Conservation (phyloP, 2,888 invertebrate genomes). For the Ctenicera cuprea region DNA sequence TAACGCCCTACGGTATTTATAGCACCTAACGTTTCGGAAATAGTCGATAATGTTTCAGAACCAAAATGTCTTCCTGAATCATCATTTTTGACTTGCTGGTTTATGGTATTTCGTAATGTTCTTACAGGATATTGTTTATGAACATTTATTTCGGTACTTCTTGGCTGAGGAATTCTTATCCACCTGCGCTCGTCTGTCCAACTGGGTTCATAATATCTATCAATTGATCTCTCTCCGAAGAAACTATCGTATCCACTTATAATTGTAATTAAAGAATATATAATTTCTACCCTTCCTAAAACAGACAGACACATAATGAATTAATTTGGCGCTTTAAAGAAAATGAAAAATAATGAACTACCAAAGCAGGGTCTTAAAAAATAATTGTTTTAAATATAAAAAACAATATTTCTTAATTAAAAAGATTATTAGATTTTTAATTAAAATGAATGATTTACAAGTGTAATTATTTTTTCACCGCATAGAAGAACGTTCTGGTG, state of each 20-base stretch:
- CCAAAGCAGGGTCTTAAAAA: no score
- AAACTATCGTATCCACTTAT: conserved; percentile 25
- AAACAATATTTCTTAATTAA: no score
- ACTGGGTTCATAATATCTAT: conserved; percentile 30
- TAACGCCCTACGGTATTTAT: conserved; percentile 91
- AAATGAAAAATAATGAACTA: no score
- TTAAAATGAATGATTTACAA: no score
- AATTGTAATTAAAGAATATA: conserved; percentile 14
- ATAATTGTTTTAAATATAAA: no score
- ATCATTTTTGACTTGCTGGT: conserved; percentile 46
- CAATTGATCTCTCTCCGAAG: conserved; percentile 11
- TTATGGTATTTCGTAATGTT: background rate
- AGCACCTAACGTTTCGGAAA: conserved; percentile 83
- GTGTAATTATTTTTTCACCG: no score
- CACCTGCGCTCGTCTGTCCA: conserved; percentile 59
- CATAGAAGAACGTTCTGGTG: no score
- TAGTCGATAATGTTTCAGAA: conserved; percentile 72
- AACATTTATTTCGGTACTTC: conserved; percentile 47
- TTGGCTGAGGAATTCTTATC: conserved; percentile 62
- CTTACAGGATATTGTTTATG: background rate
- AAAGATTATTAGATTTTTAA: no score
- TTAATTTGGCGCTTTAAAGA: no score
- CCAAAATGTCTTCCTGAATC: conserved; percentile 68
- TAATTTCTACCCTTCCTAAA: conserved; percentile 35
- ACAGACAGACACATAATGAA: background rate